These are phyloP conservation scores for Drosophila takahashii DNA, from an alignment of 1,140 invertebrate genomes.

Conservation along the genomic window DNA sequence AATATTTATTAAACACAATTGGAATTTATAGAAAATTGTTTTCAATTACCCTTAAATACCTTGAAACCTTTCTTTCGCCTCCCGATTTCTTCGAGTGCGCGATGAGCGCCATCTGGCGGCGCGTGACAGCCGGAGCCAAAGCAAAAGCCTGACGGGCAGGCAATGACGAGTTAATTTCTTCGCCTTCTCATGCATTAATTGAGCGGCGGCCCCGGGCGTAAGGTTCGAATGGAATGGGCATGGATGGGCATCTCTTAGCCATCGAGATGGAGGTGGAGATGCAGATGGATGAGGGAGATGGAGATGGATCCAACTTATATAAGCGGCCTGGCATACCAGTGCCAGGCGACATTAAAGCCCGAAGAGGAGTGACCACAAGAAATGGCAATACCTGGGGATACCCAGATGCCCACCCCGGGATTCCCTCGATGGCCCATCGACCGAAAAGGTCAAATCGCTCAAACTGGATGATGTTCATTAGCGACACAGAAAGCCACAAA, in stretches of 20 bases:
- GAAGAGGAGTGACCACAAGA: conserved; percentile 76
- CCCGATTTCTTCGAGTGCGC: conserved; percentile 55
- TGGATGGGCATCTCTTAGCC: conserved; percentile 25
- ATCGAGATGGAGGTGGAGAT: conserved; percentile 16
- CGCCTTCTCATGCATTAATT: conserved; percentile 75
- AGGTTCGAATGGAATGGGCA: conserved; percentile 29
- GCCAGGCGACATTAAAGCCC: conserved; percentile 73
- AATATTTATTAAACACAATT: too few species aligned
- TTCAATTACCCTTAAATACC: too few species aligned
- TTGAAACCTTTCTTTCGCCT: fast-evolving
- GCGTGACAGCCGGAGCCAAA: conserved; percentile 66
- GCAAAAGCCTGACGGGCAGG: conserved; percentile 47
- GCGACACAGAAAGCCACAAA: conserved; percentile 61
- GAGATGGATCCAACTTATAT: conserved; percentile 57
- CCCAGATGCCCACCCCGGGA: background rate
- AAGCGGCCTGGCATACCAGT: conserved; percentile 41
- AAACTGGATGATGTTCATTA: conserved; percentile 82
- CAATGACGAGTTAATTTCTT: conserved; percentile 81
- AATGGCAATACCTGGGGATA: conserved; percentile 42
- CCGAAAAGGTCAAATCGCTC: conserved; percentile 55
- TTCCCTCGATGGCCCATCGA: conserved; percentile 26
- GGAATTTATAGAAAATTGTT: background rate
- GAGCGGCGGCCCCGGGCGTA: conserved; percentile 43
- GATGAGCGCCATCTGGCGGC: conserved; percentile 61
- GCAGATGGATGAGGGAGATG: background rate